phyloP scores from a whole-genome alignment of 2,888 invertebrate genomes.

The Teleiodes luculella region DNA sequence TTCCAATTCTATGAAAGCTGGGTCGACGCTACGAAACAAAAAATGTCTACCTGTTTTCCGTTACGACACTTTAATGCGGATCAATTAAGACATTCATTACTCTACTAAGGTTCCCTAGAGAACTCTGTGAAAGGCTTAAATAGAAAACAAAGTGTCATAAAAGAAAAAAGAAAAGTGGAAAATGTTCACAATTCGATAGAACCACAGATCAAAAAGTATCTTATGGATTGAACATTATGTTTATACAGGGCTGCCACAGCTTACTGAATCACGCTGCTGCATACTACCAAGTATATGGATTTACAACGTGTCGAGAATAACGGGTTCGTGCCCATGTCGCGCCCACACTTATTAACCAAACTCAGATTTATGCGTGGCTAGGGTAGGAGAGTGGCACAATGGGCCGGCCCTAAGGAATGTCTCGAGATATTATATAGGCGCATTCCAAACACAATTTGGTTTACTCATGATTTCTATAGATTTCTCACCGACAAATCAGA shows the following conservation, averaged over 20 bases:
- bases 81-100: slow-evolving; percentile 23
- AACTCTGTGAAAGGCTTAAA: slow-evolving; percentile 14
- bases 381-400: slow-evolving; percentile 66
- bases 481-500: too few species aligned
- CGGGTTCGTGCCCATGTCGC: slow-evolving; percentile 59
- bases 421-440: slow-evolving; percentile 32
- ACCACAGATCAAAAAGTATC: too few species aligned
- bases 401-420: slow-evolving; percentile 69
- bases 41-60: slow-evolving; percentile 26
- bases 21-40: slow-evolving; percentile 33
- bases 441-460: background rate
- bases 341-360: slow-evolving; percentile 73
- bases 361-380: slow-evolving; percentile 67
- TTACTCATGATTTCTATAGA: background rate
- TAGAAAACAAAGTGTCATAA: background rate
- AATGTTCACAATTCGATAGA: too few species aligned
- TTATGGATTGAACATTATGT: background rate
- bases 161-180: too few species aligned
- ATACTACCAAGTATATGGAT: slow-evolving; percentile 38
- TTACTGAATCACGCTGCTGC: slow-evolving; percentile 17
- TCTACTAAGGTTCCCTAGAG: slow-evolving; percentile 17
- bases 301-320: slow-evolving; percentile 48
- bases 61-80: slow-evolving; percentile 12
- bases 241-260: background rate
- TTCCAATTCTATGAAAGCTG: slow-evolving; percentile 45